These are phyloP conservation scores for Hydrozoanthus gracilis DNA, from an alignment of 92 coral and sea anemone genomes.

Conservation along the genomic window DNA sequence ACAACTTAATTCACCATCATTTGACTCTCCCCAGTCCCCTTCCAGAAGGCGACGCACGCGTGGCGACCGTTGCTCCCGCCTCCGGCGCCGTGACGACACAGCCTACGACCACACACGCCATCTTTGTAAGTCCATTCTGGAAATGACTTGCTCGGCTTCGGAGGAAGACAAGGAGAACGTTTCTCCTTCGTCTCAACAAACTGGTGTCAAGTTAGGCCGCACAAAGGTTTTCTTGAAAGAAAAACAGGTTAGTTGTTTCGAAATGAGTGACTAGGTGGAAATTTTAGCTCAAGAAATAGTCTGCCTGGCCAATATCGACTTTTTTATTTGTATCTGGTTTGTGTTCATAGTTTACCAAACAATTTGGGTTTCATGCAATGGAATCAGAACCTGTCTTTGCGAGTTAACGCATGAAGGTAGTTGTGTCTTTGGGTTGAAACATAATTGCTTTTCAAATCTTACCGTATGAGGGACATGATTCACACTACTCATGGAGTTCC, in stretches of 20 bases:
- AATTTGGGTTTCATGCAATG: no score
- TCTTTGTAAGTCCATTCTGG: slow-evolving; percentile 75
- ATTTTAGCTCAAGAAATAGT: neutral
- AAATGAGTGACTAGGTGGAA: neutral
- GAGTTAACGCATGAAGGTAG: no score
- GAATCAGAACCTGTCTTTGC: no score
- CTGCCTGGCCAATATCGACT: no score
- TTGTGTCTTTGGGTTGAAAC: no score
- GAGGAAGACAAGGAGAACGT: slow-evolving; percentile 74
- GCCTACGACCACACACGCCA: slow-evolving; percentile 77
- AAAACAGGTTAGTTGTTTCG: slow-evolving; percentile 57
- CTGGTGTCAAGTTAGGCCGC: slow-evolving; percentile 70
- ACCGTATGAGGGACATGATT: no score
- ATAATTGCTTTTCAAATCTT: no score
- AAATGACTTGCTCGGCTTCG: slow-evolving; percentile 49
- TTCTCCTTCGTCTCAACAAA: slow-evolving; percentile 14
- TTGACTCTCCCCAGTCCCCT: slow-evolving; percentile 55
- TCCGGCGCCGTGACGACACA: slow-evolving; percentile 68
- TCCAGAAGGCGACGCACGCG: slow-evolving; percentile 61
- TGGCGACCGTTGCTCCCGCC: slow-evolving; percentile 63
- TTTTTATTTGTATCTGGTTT: no score
- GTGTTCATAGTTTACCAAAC: no score
- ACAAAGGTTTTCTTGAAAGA: slow-evolving; percentile 82
- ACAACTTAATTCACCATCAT: slow-evolving; percentile 4
- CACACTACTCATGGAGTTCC: no score